Evolutionary conservation across 2,888 invertebrate species (phyloP), one percentile per base, ranked within the genome.

Genomic region (Oscheius sp.): DNA sequence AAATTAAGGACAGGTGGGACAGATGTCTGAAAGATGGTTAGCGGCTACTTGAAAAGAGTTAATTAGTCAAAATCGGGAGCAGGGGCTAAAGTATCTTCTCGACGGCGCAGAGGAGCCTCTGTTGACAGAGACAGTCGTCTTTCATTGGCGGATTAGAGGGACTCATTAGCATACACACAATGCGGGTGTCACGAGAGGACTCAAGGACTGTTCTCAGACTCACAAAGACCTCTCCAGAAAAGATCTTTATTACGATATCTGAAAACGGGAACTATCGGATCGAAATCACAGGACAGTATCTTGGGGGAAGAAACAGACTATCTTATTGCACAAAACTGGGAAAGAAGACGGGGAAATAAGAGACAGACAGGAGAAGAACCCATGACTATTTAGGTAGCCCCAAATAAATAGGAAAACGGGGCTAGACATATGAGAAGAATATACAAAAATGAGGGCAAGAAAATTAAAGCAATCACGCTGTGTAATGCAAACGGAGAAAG

Each of bases 91-190:
- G 66, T 13, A 51, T 9, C n/a, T 21, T 42, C 63, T 37, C n/a
- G 47, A 32, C 50, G 29, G 65, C 32, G 65, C 10, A 50, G 29
- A 9, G 32, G 50, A 33, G n/a, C 63, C 63, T 11, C 42, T 68
- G 68, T 68, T 68, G 53, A 68, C 68, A 53, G 60, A 60, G 63
- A 48, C 63, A 63, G 68, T 55, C 68, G 21, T 68, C 68, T 68
- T 68, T 68, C 68, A 68, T 53, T 55, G 68, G 33, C 55, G 53
- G 68, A 68, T 68, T 68, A 68, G 68, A 51, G 55, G 68, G 21
- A 21, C 68, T 68, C 68, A 68, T 68, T 68, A 68, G 68, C 68
- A 68, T 68, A 42, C 55, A 51, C 66, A 66, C 66, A 66, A 51
- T 53, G 53, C 62, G 66, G 51, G 51, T 51, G 66, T 66, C 66